Conservation (phyloP, 1,140 invertebrate genomes). For the Apocrypta bakeri region DNA sequence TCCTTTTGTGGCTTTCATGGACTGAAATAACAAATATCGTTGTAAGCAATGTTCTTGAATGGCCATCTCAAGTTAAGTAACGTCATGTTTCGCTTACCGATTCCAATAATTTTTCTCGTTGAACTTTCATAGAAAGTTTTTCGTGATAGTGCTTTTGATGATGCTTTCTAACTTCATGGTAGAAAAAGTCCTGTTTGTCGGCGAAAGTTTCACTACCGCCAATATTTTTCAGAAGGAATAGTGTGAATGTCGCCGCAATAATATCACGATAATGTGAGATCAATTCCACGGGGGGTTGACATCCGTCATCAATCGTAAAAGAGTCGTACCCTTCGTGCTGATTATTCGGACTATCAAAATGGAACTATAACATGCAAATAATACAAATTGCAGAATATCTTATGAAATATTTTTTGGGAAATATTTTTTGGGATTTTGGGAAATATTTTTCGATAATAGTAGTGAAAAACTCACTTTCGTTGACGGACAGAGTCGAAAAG, state of each 20-base stretch:
- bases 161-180: conserved; percentile 91
- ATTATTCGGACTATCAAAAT: conserved; percentile 76
- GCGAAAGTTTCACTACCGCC: conserved; percentile 96
- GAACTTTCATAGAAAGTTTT: conserved; percentile 87
- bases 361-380: conserved; percentile 78
- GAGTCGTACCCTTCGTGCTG: conserved; percentile 75
- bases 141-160: conserved; percentile 91
- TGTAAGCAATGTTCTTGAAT: neutral
- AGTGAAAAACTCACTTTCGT: conserved; percentile 85
- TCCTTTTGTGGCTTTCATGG: conserved; percentile 88
- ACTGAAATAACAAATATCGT: conserved; percentile 70
- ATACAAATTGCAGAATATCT: neutral
- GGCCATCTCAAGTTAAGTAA: neutral
- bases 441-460: too few relatives aligned
- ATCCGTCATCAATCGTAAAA: conserved; percentile 92
- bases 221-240: conserved; percentile 95
- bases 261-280: conserved; percentile 89
- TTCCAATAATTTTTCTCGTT: conserved; percentile 86
- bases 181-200: conserved; percentile 96
- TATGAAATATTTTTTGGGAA: neutral
- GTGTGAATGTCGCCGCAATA: conserved; percentile 93
- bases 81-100: conserved; percentile 74
- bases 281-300: conserved; percentile 89
- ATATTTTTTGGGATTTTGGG: neutral
- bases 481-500: conserved; percentile 94